Base-by-base conservation (phyloP, 2,797 vertebrate species). In the Austrolebias charrua region DNA sequence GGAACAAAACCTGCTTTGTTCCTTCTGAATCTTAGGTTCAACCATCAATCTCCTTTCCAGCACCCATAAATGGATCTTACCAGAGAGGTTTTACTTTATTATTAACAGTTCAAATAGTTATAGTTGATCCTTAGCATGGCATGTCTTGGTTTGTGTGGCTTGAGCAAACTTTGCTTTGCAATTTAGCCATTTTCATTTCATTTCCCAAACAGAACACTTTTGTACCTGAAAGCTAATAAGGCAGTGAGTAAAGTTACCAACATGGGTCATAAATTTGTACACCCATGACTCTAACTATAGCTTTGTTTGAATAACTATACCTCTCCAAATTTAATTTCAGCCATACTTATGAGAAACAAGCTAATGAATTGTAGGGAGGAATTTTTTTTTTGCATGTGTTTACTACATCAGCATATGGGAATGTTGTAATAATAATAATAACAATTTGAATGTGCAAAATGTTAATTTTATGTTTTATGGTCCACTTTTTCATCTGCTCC, bases 221-320 rank as follows among this genome's bases (percentile, higher is more conserved):
- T 4, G 1, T 65, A 79, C 82, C 55, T 86, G 78, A 83, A 81
- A 86, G 81, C 83, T 82, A 86, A 69, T 82, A 85, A 78, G 70
- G 55, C 56, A 52, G 76, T 82, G 83, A 84, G 82, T 74, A 56
- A 12, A 60, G 65, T 87, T 76, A 78, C 76, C 49, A 57, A 75
- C 76, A 82, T 86, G 71, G 87, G 79, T 84, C 70, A 80, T 73
- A 63, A 83, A 78, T 71, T 61, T 48, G 7, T 46, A 52, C 77
- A 74, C 63, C 19, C 44, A 71, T 73, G 73, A 76, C 20, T 74
- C 56, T 9, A 44, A 75, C 59, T 59, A 43, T 62, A 60, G 40
- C 20, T 18, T 69, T 31, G 63, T 86, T 86, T 78, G 68, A 79
- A 74, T 67, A 76, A 56, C 61, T 48, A 42, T 70, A 48, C 65